A percentile compares a stretch with the other conserved stretches of the same genome.
These are phyloP conservation scores for Drosophila orosa DNA, from an alignment of 1,140 invertebrate species.

Conservation along the genomic window DNA sequence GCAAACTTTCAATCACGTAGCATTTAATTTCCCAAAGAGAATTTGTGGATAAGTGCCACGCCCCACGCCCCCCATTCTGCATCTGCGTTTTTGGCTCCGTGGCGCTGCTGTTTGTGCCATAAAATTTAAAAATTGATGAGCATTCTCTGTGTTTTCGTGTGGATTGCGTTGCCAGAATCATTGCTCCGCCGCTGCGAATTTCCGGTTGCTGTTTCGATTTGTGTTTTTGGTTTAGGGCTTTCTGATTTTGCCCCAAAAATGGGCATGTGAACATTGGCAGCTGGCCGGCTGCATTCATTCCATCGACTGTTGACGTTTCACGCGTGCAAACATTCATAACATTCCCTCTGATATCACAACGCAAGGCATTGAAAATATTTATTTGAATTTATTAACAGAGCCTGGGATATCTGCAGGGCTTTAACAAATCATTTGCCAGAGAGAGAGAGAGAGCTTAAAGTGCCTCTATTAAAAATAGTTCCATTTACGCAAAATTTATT, in stretches of 20 bases:
- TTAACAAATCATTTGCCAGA: neutral
- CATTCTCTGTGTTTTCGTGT: slow-evolving; percentile 45
- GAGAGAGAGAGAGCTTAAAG: neutral
- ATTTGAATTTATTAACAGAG: slow-evolving; percentile 34
- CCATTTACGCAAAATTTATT: slow-evolving; percentile 1
- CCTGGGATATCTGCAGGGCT: neutral
- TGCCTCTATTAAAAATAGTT: slow-evolving; percentile 1
- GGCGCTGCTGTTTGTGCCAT: slow-evolving; percentile 51
- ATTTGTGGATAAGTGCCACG: slow-evolving; percentile 53
- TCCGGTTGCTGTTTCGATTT: slow-evolving; percentile 34
- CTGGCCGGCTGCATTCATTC: slow-evolving; percentile 35
- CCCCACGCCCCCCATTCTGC: slow-evolving; percentile 25
- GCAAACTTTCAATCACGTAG: slow-evolving; percentile 66
- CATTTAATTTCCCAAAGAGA: slow-evolving; percentile 70
- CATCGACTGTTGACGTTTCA: slow-evolving; percentile 37
- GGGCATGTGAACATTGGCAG: slow-evolving; percentile 40
- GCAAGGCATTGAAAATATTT: slow-evolving; percentile 29
- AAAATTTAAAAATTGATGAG: slow-evolving; percentile 72
- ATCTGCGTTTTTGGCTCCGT: slow-evolving; percentile 26
- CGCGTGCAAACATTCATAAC: slow-evolving; percentile 38
- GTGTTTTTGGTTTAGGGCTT: slow-evolving; percentile 47
- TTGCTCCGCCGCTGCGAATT: slow-evolving; percentile 7
- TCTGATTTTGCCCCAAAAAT: slow-evolving; percentile 23
- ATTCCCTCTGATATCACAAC: slow-evolving; percentile 19
- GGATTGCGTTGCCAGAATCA: slow-evolving; percentile 32